Percentiles rank a stretch among this genome's conserved stretches.
These are phyloP conservation scores for Malurus alboscapulatus DNA, from an alignment of 2,113 vertebrate genomes.

Conservation along the genomic window DNA sequence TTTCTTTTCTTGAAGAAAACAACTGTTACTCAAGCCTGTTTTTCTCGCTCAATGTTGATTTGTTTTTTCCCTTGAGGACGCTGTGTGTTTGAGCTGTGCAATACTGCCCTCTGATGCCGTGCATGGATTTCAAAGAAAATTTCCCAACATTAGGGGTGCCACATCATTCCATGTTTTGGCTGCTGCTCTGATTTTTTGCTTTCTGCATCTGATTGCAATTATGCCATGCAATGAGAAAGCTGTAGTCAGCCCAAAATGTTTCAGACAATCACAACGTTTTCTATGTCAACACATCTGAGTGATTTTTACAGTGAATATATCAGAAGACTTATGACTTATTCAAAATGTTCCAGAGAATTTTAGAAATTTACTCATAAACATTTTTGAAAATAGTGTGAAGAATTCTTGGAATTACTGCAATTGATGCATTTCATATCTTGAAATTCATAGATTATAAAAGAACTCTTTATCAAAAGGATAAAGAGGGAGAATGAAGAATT, in stretches of 20 bases:
- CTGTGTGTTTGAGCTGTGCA: neutral
- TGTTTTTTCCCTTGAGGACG: neutral
- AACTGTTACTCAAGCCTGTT: neutral
- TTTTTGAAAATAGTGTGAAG: neutral
- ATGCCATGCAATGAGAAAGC: neutral
- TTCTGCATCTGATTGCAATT: neutral
- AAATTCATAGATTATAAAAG: neutral
- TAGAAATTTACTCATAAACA: neutral
- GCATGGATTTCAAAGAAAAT: neutral
- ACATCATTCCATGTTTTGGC: neutral
- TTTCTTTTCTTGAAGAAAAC: neutral
- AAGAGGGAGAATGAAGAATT: neutral
- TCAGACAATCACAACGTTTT: neutral
- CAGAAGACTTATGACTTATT: neutral
- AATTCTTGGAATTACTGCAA: neutral
- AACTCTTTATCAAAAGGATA: neutral
- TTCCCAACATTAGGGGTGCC: neutral
- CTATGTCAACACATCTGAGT: neutral
- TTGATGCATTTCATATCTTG: neutral
- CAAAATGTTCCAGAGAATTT: neutral
- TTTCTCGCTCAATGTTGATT: neutral
- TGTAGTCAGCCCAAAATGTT: neutral
- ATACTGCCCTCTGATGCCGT: constrained; percentile 48
- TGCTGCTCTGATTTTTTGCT: neutral
- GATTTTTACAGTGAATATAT: neutral